Conservation (phyloP, 2,888 invertebrate species). For the Diarsia rubi region DNA sequence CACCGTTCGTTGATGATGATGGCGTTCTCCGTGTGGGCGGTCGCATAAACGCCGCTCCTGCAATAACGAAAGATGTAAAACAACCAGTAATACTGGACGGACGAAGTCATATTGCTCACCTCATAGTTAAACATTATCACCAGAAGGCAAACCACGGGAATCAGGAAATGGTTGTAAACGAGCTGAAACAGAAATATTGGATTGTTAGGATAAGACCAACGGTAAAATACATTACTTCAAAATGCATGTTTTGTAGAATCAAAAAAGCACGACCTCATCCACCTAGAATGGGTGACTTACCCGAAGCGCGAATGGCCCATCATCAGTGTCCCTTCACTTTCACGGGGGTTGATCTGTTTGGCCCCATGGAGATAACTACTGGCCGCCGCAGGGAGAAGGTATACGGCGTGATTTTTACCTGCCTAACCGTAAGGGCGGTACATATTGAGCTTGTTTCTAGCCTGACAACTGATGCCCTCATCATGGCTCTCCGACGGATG, state of each 20-base stretch:
- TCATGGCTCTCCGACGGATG: neutral
- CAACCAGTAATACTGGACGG: neutral
- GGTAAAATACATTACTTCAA: neutral
- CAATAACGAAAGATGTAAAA: too few species aligned
- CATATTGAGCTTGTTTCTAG: neutral
- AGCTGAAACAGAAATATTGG: neutral
- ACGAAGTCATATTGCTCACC: neutral
- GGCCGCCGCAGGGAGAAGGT: neutral
- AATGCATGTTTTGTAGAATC: neutral
- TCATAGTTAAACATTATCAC: neutral
- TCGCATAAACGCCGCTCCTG: neutral
- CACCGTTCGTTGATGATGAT: neutral
- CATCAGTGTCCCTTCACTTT: neutral
- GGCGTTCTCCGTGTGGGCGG: neutral
- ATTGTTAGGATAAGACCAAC: neutral
- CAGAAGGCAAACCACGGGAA: neutral
- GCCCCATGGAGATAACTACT: neutral
- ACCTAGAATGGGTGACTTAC: conserved; percentile 1
- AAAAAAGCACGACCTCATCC: neutral
- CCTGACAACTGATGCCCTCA: neutral
- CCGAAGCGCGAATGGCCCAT: neutral
- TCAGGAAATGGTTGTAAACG: neutral
- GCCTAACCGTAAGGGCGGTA: neutral
- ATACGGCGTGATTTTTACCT: neutral
- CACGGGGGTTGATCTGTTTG: neutral